phyloP scores from a whole-genome alignment of 2,797 vertebrate species.

The Gouania willdenowi region DNA sequence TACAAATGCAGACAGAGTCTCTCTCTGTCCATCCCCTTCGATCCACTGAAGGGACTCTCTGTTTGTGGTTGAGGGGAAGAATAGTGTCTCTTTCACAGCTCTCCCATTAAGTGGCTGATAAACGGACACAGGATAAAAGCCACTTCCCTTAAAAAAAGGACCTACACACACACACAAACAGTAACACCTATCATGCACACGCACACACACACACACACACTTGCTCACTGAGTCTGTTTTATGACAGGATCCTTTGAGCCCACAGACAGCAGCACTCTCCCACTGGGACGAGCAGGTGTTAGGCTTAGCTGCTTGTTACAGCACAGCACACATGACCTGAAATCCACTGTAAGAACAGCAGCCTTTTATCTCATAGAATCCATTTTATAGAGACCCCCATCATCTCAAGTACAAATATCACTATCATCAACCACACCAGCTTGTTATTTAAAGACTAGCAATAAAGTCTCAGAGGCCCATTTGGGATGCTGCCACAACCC shows the following conservation, averaged over 20 bases:
- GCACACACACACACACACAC: slow-evolving; percentile 34
- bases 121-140: slow-evolving; percentile 71
- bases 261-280: slow-evolving; percentile 21
- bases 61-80: slow-evolving; percentile 45
- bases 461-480: neutral
- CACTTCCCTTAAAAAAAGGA: slow-evolving; percentile 64
- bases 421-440: neutral
- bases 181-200: slow-evolving; percentile 15
- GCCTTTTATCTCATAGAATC: slow-evolving; percentile 6
- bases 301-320: slow-evolving; percentile 22
- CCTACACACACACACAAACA: slow-evolving; percentile 37
- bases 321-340: slow-evolving; percentile 14
- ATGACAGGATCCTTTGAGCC: slow-evolving; percentile 65
- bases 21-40: slow-evolving; percentile 42
- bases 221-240: slow-evolving; percentile 19
- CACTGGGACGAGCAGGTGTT: slow-evolving; percentile 59
- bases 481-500: neutral
- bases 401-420: neutral
- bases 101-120: slow-evolving; percentile 43
- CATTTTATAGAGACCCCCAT: slow-evolving; percentile 1
- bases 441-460: slow-evolving; percentile 1
- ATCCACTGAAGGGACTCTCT: slow-evolving; percentile 63
- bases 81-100: slow-evolving; percentile 73
- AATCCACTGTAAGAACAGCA: slow-evolving; percentile 8
- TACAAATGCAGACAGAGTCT: slow-evolving; percentile 54